Conservation (phyloP, 2,888 invertebrate species). For the Crocallis elinguaria region DNA sequence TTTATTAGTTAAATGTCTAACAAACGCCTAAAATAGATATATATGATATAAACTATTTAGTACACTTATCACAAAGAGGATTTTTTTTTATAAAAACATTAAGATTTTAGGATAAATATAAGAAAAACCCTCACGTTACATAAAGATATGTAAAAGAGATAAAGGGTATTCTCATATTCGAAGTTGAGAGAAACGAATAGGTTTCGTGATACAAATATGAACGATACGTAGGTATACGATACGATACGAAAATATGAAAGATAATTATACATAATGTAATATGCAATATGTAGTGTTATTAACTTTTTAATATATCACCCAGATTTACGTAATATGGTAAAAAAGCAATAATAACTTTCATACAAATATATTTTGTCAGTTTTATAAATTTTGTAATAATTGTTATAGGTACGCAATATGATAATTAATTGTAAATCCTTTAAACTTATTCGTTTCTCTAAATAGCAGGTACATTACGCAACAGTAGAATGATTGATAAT, state of each 20-base stretch:
- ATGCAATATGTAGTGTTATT: too few relatives aligned
- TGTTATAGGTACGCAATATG: not conserved
- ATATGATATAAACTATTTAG: constrained; percentile 44
- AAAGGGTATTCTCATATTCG: constrained; percentile 55
- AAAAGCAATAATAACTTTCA: too few relatives aligned
- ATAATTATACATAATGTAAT: too few relatives aligned
- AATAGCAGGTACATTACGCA: not conserved
- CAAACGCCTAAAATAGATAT: constrained; percentile 49
- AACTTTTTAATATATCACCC: too few relatives aligned
- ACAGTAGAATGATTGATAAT: constrained; percentile 21
- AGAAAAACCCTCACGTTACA: constrained; percentile 48
- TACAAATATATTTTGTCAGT: too few relatives aligned
- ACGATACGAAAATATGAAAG: too few relatives aligned
- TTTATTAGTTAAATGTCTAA: constrained; percentile 58
- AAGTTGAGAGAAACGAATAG: constrained; percentile 24
- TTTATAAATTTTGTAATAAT: too few relatives aligned
- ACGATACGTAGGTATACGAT: too few relatives aligned
- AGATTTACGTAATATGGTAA: too few relatives aligned
- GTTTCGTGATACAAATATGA: not conserved
- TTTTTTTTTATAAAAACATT: constrained; percentile 59
- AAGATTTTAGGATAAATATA: constrained; percentile 54
- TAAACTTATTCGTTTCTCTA: constrained; percentile 9
- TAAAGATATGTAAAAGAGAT: constrained; percentile 32
- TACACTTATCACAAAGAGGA: constrained; percentile 61
- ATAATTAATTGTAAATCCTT: not conserved